These are phyloP conservation scores for Platycheirus albimanus DNA, from an alignment of 2,888 invertebrate species.

Conservation along the genomic window DNA sequence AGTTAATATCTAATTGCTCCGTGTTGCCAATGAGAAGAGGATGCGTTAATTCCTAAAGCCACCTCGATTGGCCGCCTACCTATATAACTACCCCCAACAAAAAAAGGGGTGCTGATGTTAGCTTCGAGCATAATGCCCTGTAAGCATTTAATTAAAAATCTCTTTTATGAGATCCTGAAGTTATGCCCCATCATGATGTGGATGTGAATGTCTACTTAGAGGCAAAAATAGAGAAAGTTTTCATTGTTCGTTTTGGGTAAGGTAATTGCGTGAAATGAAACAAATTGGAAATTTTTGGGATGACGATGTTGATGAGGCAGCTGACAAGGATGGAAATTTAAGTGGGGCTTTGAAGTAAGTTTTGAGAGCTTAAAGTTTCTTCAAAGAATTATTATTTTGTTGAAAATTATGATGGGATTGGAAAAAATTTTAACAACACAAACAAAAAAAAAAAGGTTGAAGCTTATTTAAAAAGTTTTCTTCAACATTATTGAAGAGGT, in stretches of 20 bases:
- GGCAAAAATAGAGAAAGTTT: conserved; percentile 48
- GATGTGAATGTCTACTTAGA: conserved; percentile 9
- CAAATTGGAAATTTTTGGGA: conserved; percentile 4
- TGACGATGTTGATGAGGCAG: conserved; percentile 7
- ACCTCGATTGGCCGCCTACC: conserved; percentile 11
- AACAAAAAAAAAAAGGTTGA: too few relatives aligned
- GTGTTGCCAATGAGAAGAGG: not conserved
- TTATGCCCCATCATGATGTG: conserved; percentile 17
- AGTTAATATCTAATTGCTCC: conserved; percentile 46
- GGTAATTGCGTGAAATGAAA: conserved; percentile 57
- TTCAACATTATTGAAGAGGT: too few relatives aligned
- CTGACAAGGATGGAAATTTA: conserved; percentile 29
- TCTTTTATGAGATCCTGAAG: conserved; percentile 56
- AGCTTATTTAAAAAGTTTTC: too few relatives aligned
- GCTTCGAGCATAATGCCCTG: conserved; percentile 6
- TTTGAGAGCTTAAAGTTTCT: conserved; percentile 26
- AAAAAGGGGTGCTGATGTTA: not conserved
- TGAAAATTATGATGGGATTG: not conserved
- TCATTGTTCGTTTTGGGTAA: conserved; percentile 51
- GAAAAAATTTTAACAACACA: not conserved
- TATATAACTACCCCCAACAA: too few relatives aligned
- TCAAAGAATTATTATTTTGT: not conserved
- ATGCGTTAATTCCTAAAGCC: conserved; percentile 46
- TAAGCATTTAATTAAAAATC: conserved; percentile 65
- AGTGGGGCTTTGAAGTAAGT: conserved; percentile 22